phyloP scores from a whole-genome alignment of 2,888 invertebrate species.

The Dicyrtoma fusca region DNA sequence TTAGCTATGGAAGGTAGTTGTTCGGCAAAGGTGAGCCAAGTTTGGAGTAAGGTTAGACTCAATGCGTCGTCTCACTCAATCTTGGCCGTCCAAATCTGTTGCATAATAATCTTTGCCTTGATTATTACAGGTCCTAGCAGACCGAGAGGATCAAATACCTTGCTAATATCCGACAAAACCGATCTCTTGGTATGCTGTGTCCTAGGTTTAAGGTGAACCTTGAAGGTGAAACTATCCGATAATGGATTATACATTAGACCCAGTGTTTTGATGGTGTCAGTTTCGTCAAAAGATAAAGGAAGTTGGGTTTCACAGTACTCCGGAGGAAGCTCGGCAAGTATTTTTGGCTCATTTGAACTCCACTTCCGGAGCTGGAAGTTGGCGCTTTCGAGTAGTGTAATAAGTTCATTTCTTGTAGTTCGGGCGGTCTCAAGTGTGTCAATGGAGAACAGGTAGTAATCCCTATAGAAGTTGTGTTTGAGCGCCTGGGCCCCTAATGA shows the following conservation, averaged over 20 bases:
- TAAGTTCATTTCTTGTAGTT: constrained; percentile 43
- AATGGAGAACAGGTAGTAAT: too few relatives aligned
- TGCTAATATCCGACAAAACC: background rate
- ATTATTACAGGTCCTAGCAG: background rate
- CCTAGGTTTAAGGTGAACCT: background rate
- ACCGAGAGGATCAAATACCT: constrained; percentile 5
- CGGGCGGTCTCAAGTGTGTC: constrained; percentile 55
- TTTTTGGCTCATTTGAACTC: constrained; percentile 44
- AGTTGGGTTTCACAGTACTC: constrained; percentile 8
- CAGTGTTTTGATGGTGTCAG: background rate
- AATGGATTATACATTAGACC: background rate
- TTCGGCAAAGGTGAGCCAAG: constrained; percentile 3
- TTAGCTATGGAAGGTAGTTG: background rate
- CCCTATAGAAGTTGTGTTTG: constrained; percentile 57
- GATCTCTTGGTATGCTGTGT: background rate
- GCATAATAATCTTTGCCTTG: background rate
- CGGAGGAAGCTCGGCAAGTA: constrained; percentile 7
- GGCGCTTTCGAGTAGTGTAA: constrained; percentile 40
- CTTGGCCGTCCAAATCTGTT: background rate
- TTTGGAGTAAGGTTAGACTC: background rate
- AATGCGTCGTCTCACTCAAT: constrained; percentile 1
- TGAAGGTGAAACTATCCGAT: background rate
- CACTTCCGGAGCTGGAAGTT: constrained; percentile 54
- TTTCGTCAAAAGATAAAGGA: background rate
- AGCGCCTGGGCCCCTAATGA: constrained; percentile 39